Evolutionary conservation across 2,797 vertebrate species (phyloP), one percentile per base, ranked within the genome.

Genomic region (Danio choprae): DNA sequence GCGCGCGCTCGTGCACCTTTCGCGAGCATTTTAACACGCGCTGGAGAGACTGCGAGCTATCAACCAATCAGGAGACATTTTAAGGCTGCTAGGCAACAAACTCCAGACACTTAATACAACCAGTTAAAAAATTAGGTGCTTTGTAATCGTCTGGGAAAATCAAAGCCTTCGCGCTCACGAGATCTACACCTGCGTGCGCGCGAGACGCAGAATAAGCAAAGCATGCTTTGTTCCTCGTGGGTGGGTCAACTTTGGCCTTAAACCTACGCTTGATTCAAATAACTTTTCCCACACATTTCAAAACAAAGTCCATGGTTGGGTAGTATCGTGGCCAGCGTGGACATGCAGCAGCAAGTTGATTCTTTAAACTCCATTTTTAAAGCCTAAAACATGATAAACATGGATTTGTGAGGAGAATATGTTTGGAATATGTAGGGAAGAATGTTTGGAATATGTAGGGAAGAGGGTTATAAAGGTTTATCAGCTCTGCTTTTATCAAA

Each of bases 31-130:
- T 79, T 65, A 83, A 82, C 70, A 44, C 72, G 65, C 43, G 16
- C 72, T 72, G 68, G 48, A 70, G 75, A 36, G 65, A 74, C 65
- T 64, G 48, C 29, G 46, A 75, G 62, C 58, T 50, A 56, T 48
- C 71, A 79, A 62, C 77, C 79, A 81, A 85, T 88, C 71, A 82
- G 46, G 55, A 44, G 20, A 64, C 55, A 77, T 68, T 43, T 38
- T n/a, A 50, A 51, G 63, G 88, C 81, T 89, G 84, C 86, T 87
- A 87, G 79, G 90, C 89, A 90, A 90, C 90, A 75, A 62, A 79
- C 73, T 82, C 80, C 70, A 55, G 22, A 77, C 79, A 67, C 79
- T 77, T 77, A 60, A 68, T 44, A 51, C 73, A 67, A 59, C 38
- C 46, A n/a, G 40, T 41, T 70, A 44, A 68, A 48, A 12, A 58